These are phyloP conservation scores for Agapornis roseicollis DNA, from an alignment of 2,113 vertebrate genomes.

Conservation along the genomic window DNA sequence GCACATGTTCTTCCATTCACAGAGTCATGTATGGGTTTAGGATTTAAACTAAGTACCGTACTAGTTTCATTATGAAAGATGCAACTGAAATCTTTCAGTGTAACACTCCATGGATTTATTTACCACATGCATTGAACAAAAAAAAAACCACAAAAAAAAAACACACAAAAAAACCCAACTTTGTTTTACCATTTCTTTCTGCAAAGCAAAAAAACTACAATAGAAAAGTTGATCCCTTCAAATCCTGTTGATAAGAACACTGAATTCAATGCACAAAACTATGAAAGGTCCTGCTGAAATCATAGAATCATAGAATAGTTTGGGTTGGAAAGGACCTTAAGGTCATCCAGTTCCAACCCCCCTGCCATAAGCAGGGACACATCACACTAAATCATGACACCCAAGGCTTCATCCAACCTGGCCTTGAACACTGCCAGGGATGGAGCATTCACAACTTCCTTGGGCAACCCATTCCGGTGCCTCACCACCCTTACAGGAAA, in stretches of 20 bases:
- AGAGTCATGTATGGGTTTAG: background rate
- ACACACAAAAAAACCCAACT: too few species aligned
- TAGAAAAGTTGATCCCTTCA: background rate
- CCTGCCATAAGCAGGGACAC: too few species aligned
- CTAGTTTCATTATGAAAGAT: background rate
- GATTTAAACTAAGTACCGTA: background rate
- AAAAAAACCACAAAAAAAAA: too few species aligned
- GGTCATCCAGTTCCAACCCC: too few species aligned
- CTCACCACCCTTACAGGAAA: too few species aligned
- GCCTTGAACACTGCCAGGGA: too few species aligned
- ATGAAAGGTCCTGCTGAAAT: background rate
- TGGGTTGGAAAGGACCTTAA: too few species aligned
- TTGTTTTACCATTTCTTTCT: background rate
- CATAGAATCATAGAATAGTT: too few species aligned
- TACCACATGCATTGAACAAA: background rate
- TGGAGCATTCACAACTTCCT: too few species aligned
- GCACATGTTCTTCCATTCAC: background rate
- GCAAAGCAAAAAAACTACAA: background rate
- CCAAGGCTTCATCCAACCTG: too few species aligned
- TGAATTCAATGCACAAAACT: background rate
- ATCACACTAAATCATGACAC: too few species aligned
- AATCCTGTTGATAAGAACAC: background rate
- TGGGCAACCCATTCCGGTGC: too few species aligned
- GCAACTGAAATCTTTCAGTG: background rate
- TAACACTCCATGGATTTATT: background rate